Evolutionary conservation across 2,113 vertebrate species (phyloP).

Genomic region (Hirundichthys speculiger): DNA sequence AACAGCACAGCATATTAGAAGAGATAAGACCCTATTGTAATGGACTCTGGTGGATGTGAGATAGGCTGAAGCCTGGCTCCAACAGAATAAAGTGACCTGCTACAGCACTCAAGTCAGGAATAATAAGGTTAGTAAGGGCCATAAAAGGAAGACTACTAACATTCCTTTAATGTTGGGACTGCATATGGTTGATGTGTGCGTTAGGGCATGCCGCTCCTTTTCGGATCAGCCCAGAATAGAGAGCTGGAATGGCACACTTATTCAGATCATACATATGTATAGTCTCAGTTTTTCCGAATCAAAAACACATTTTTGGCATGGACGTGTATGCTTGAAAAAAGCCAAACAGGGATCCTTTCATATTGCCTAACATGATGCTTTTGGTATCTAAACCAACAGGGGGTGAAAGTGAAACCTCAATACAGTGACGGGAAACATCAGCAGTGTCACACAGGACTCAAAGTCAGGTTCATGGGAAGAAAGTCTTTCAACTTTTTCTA

Average conservation of each 20-base stretch:
- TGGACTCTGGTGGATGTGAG: constrained; percentile 63
- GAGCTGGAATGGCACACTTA: background rate
- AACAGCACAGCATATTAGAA: constrained; percentile 76
- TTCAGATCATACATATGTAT: background rate
- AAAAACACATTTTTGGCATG: background rate
- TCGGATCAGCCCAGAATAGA: background rate
- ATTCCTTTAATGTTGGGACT: constrained; percentile 30
- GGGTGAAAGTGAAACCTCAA: no score
- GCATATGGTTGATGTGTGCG: constrained; percentile 22
- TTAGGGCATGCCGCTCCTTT: constrained; percentile 6
- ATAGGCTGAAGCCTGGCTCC: constrained; percentile 49
- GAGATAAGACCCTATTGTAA: constrained; percentile 74
- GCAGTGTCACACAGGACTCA: no score
- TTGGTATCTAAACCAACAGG: no score
- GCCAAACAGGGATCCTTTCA: no score
- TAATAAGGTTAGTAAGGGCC: constrained; percentile 60
- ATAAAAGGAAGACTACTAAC: constrained; percentile 47
- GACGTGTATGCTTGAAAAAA: no score
- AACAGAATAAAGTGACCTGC: constrained; percentile 68
- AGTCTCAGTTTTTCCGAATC: background rate
- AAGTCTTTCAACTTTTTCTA: no score
- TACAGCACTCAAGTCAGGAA: constrained; percentile 46
- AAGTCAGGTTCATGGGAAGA: no score
- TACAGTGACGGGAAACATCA: no score
- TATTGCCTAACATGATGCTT: no score